These are phyloP conservation scores for Paratrypauchen microcephalus DNA, from an alignment of 2,797 vertebrate species.

Conservation along the genomic window DNA sequence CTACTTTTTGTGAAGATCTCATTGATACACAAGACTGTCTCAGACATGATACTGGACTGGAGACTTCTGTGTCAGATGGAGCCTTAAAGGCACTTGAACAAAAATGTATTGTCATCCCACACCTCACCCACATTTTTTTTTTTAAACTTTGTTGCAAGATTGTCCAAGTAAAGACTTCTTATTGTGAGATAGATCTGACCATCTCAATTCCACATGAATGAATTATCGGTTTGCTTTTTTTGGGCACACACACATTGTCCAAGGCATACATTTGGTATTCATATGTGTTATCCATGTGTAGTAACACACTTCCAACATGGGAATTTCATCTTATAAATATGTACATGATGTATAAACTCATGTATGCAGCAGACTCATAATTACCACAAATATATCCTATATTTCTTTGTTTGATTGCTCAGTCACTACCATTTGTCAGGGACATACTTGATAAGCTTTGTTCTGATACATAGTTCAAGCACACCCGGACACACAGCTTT, in stretches of 20 bases:
- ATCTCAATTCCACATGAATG: neutral
- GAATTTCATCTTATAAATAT: neutral
- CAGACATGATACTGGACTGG: slow-evolving; percentile 14
- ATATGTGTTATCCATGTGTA: too few species aligned
- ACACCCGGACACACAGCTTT: neutral
- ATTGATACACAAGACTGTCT: neutral
- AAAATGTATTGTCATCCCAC: slow-evolving; percentile 13
- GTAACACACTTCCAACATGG: too few species aligned
- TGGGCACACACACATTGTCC: too few species aligned
- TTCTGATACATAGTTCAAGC: neutral
- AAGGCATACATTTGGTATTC: too few species aligned
- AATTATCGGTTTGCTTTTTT: neutral
- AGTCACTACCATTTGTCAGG: neutral
- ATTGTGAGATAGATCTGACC: neutral
- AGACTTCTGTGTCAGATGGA: slow-evolving; percentile 33
- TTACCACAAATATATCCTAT: neutral
- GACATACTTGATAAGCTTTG: neutral
- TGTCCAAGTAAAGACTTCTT: too few species aligned
- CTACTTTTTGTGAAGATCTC: neutral
- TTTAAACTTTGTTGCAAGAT: too few species aligned
- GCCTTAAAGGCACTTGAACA: slow-evolving; percentile 30
- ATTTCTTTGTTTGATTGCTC: neutral
- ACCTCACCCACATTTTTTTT: neutral
- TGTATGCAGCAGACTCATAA: neutral
- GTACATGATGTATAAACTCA: neutral